Evolutionary conservation across 1,140 invertebrate species (phyloP).

Genomic region (Grapholita molesta): DNA sequence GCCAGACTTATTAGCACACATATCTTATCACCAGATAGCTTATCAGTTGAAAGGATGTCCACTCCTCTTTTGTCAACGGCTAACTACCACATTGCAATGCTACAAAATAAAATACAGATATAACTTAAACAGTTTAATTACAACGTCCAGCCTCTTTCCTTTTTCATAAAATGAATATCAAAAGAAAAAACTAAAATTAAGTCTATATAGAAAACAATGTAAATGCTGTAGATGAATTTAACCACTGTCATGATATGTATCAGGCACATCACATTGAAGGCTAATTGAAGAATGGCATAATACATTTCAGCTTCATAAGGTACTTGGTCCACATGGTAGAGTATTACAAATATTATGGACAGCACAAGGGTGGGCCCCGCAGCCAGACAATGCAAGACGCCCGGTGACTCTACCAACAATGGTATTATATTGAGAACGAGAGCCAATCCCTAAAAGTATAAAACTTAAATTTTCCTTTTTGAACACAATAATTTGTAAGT

Average conservation of each 20-base stretch:
- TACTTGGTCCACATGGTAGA: slow-evolving; percentile 65
- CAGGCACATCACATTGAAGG: slow-evolving; percentile 44
- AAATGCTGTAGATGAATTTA: slow-evolving; percentile 54
- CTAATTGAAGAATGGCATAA: slow-evolving; percentile 54
- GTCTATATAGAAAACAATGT: slow-evolving; percentile 64
- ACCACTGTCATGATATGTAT: slow-evolving; percentile 42
- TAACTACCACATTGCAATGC: slow-evolving; percentile 25
- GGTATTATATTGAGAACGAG: slow-evolving; percentile 66
- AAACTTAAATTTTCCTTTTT: slow-evolving; percentile 4
- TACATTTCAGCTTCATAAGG: slow-evolving; percentile 62
- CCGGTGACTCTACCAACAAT: slow-evolving; percentile 59
- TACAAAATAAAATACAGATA: slow-evolving; percentile 20
- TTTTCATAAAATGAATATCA: slow-evolving; percentile 57
- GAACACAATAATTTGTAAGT: not conserved
- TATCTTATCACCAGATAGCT: not conserved
- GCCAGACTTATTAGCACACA: not conserved
- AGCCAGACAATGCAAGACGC: slow-evolving; percentile 51
- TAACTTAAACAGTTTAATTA: slow-evolving; percentile 32
- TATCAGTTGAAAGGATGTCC: not conserved
- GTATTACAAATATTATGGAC: slow-evolving; percentile 53
- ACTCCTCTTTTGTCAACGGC: not conserved
- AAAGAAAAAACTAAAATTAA: slow-evolving; percentile 58
- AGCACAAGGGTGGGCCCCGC: slow-evolving; percentile 61
- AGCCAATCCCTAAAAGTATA: slow-evolving; percentile 69
- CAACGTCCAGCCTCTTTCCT: slow-evolving; percentile 53